These are phyloP conservation scores for Elaphurus davidianus DNA, from an alignment of 2,113 vertebrate species.

Conservation along the genomic window DNA sequence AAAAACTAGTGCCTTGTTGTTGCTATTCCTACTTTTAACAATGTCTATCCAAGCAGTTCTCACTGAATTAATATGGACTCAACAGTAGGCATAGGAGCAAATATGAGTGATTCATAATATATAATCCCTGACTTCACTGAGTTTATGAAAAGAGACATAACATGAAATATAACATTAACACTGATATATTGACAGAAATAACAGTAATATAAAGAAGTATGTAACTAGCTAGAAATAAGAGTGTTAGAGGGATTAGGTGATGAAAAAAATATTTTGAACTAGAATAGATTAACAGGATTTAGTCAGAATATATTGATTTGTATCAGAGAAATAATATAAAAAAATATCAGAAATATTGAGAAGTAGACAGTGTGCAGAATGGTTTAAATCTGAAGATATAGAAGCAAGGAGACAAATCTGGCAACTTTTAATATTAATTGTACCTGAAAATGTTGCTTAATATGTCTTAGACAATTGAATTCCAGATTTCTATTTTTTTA, in stretches of 20 bases:
- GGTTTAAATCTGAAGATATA: neutral
- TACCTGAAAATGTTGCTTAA: neutral
- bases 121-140: neutral
- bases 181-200: constrained; percentile 2
- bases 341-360: neutral
- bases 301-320: neutral
- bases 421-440: neutral
- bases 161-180: neutral
- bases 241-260: neutral
- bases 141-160: neutral
- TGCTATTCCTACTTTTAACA: neutral
- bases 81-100: neutral
- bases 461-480: constrained; percentile 8
- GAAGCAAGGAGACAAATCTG: neutral
- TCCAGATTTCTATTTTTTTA: neutral
- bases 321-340: neutral
- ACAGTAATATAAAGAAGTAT: neutral
- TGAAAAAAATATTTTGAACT: constrained; percentile 3
- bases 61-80: neutral
- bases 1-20: neutral
- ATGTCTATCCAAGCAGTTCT: neutral
- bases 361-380: neutral
- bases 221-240: constrained; percentile 8
- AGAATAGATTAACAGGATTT: neutral
- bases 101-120: neutral